Percentiles rank a stretch among this genome's conserved stretches.
These are phyloP conservation scores for Lasioglossum calceatum DNA, from an alignment of 2,888 invertebrate genomes.

Conservation along the genomic window DNA sequence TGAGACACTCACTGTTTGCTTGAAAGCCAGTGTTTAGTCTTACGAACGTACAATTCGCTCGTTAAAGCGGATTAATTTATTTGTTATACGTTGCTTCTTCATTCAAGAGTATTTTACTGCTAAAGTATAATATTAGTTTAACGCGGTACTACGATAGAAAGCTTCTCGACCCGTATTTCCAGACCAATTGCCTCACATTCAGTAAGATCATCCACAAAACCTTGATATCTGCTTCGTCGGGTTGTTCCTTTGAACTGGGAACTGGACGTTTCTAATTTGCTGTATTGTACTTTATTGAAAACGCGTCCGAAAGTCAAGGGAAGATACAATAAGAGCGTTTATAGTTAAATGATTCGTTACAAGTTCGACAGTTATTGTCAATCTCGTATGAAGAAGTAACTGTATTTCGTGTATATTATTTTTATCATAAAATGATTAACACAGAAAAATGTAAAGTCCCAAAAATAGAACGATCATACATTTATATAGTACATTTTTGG, in stretches of 20 bases:
- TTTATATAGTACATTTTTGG: background rate
- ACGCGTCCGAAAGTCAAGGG: background rate
- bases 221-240: background rate
- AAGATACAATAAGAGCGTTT: background rate
- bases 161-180: slow-evolving; percentile 37
- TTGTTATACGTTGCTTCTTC: background rate
- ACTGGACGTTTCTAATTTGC: slow-evolving; percentile 26
- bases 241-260: slow-evolving; percentile 21
- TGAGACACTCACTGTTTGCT: too few relatives aligned
- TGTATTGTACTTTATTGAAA: slow-evolving; percentile 29
- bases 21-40: too few relatives aligned
- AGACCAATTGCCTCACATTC: background rate
- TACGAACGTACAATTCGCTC: too few relatives aligned
- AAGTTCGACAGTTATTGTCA: background rate
- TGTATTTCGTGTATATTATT: background rate
- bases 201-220: background rate
- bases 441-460: background rate
- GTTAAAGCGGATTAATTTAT: background rate
- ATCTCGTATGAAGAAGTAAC: background rate
- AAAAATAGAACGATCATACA: background rate
- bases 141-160: background rate
- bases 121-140: background rate
- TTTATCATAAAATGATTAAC: background rate
- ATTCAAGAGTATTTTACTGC: background rate
- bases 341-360: background rate